These are phyloP conservation scores for Hydractinia symbiolongicarpus DNA, from an alignment of 30 jellyfish, hydroid and myxozoan species.

Conservation along the genomic window DNA sequence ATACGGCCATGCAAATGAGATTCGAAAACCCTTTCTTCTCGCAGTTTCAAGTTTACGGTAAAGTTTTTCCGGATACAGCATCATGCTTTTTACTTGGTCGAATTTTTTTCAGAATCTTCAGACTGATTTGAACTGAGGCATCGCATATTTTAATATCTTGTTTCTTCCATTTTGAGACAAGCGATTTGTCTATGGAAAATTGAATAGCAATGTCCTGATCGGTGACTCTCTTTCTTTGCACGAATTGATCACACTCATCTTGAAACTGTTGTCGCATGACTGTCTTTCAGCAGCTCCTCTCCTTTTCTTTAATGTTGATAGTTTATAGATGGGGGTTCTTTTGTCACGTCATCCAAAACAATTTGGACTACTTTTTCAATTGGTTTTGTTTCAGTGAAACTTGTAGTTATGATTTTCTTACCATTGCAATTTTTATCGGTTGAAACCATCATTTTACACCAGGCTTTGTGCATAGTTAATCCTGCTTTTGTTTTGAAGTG, in stretches of 20 bases:
- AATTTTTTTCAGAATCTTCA: conserved; percentile 22
- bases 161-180: conserved; percentile 32
- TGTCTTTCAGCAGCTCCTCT: too few species aligned
- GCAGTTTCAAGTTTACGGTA: conserved; percentile 17
- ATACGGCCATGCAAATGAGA: conserved; percentile 33
- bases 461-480: too few species aligned
- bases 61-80: conserved; percentile 14
- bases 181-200: conserved; percentile 34
- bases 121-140: conserved; percentile 15
- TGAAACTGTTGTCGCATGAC: conserved; percentile 4
- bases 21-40: conserved; percentile 21
- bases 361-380: too few species aligned
- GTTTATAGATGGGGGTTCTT: too few species aligned
- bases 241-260: conserved; percentile 12
- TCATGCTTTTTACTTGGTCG: conserved; percentile 47
- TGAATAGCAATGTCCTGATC: conserved; percentile 25
- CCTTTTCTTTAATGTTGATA: too few species aligned
- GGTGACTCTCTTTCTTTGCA: too few species aligned
- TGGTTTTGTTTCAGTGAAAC: too few species aligned
- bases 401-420: too few species aligned
- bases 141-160: neutral
- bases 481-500: too few species aligned
- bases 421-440: too few species aligned
- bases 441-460: too few species aligned
- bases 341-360: neutral